Evolutionary conservation across 2,888 invertebrate species (phyloP), one percentile per base, ranked within the genome.

Genomic region (Sericinus montela): DNA sequence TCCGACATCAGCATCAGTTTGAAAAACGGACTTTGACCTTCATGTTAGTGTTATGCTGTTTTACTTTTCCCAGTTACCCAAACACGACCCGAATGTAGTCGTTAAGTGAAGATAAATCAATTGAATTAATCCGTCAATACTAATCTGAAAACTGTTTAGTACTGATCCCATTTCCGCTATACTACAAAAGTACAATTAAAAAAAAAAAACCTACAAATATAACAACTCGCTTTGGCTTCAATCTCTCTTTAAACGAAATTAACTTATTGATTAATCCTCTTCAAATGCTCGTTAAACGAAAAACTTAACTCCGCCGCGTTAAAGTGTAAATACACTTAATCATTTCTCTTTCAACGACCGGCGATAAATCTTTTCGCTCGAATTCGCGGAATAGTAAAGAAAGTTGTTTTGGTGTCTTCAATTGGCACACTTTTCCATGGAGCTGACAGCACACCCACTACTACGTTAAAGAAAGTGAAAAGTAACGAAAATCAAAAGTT

Each of bases 51-150:
- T 38, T 48, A 38, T 48, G 42, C 43, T 15, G 42, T 7, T 43
- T 37, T 32, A 25, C 32, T 37, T 38, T 37, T 43, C 34, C 36
- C 42, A 19, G 19, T 37, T 30, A 16, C 23, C 25, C 23, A 43
- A 43, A 48, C 42, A 37, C 37, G 48, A 32, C 42, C 48, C 35
- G 51, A 49, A 51, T 55, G 50, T 43, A 48, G 38, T 37, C 46
- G 63, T 62, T 42, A 63, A 57, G 65, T 37, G 11, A 16, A 16
- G 63, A 59, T 63, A 61, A 40, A 51, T 48, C 48, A 51, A 25
- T 6, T 8, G 23, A 3, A 23, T 6, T 8, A 25, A 25, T 25
- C 8, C 25, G 8, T 25, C 25, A 25, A 25, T 25, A 1, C 19
- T 19, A 3, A 7, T 25, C 8, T 1, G 25, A 25, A 25, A 25